These are phyloP conservation scores for Pristionchus maxplancki DNA, from an alignment of 2,888 invertebrate species.

Conservation along the genomic window DNA sequence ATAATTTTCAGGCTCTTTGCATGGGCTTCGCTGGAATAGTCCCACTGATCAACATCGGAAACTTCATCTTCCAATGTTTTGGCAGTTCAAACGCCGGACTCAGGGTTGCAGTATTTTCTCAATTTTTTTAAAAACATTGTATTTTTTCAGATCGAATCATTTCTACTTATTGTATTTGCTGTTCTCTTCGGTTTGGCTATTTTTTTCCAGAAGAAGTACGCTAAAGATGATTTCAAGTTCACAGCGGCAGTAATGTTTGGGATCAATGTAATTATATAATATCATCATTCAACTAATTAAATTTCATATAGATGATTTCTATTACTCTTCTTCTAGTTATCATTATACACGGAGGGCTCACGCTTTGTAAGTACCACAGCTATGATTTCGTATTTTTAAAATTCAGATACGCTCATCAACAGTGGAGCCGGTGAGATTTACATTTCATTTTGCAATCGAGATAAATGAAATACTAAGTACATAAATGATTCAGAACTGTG, in stretches of 20 bases:
- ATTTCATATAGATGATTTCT: neutral
- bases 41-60: neutral
- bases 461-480: too few relatives aligned
- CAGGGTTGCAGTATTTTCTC: neutral
- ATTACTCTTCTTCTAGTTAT: neutral
- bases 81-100: neutral
- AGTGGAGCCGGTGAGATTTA: neutral
- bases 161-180: neutral
- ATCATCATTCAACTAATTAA: neutral
- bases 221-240: neutral
- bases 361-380: neutral
- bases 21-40: too few relatives aligned
- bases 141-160: neutral
- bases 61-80: neutral
- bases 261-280: neutral
- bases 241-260: neutral
- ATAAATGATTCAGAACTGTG: neutral
- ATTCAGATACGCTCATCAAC: neutral
- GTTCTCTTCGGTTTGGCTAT: neutral
- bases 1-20: too few relatives aligned
- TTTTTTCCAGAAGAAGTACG: neutral
- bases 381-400: too few relatives aligned
- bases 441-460: neutral
- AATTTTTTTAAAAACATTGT: neutral
- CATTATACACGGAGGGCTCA: neutral